Base-by-base conservation (phyloP, 2,797 vertebrate species). In the Alca torda region DNA sequence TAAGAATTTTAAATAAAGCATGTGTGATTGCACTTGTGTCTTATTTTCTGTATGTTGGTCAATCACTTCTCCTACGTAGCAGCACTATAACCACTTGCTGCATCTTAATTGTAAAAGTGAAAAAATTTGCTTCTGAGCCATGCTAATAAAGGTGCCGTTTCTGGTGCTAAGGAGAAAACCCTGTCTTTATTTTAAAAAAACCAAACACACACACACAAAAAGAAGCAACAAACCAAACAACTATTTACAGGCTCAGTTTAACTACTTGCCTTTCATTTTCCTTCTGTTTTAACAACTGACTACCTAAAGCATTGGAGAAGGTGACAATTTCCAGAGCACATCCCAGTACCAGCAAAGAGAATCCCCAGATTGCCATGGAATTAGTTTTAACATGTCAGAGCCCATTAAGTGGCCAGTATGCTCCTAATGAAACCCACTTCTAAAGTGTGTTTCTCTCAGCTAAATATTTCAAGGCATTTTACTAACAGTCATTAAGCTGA, bases 1-100 rank as follows among this genome's bases (percentile, higher is more conserved):
- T 75, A 79, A 68, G 88, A 91, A 86, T 84, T 95, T 85, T 53
- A 97, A 98, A 97, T 98, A 98, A 98, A 98, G 76, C 19, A 5
- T 51, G 37, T 90, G 75, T 95, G 64, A 92, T 91, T 90, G 48
- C 53, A 50, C 78, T 90, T 76, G 53, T 53, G 28, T 51, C 31
- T 87, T 81, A 51, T 91, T 30, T 77, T 93, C 86, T 86, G n/a
- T 78, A 16, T 83, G 89, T 89, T 45, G 48, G 68, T 69, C 50
- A 41, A 35, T 41, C 19, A 13, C 37, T 88, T 51, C 20, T 72
- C 91, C 57, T 84, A 15, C 10, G 1, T 2, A 45, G 65, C 11
- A 79, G 23, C 74, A 82, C 26, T 75, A 6, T 14, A 33, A 85
- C 26, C 25, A 54, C 24, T 74, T 89, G 16, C 53, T 89, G 23